phyloP scores from a whole-genome alignment of 2,888 invertebrate genomes.

The Aethes cnicana region DNA sequence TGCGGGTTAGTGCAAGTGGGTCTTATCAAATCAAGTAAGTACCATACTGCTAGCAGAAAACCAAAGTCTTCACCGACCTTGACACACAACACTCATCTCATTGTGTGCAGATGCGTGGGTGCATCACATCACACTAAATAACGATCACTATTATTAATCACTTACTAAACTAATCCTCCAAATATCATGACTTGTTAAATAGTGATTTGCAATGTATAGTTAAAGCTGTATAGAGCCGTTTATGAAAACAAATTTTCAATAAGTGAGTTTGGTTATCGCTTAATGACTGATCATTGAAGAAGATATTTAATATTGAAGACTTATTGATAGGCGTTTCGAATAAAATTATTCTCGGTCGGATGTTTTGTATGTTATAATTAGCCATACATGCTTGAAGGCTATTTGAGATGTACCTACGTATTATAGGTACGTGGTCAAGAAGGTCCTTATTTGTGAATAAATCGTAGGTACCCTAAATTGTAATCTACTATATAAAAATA shows the following conservation, averaged over 20 bases:
- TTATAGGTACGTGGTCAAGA: too few relatives aligned
- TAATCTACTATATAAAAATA: too few relatives aligned
- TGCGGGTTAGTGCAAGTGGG: not conserved
- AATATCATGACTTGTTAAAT: conserved; percentile 12
- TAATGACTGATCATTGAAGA: conserved; percentile 3
- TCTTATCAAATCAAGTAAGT: not conserved
- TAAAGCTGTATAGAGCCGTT: conserved; percentile 7
- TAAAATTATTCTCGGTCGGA: too few relatives aligned
- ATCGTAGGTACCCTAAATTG: too few relatives aligned
- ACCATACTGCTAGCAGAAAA: conserved; percentile 14
- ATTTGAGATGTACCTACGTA: too few relatives aligned
- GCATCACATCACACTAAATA: conserved; percentile 26
- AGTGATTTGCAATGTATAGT: conserved; percentile 6
- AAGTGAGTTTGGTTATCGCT: conserved; percentile 10
- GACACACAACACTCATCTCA: conserved; percentile 32
- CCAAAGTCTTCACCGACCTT: conserved; percentile 31
- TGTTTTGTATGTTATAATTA: too few relatives aligned
- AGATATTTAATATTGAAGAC: too few relatives aligned
- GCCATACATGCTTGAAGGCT: too few relatives aligned
- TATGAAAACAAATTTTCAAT: conserved; percentile 18
- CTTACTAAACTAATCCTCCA: not conserved
- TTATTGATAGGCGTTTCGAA: too few relatives aligned
- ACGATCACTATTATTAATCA: conserved; percentile 16
- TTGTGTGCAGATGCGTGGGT: conserved; percentile 32
- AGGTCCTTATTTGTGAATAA: too few relatives aligned